A percentile compares a stretch with the other conserved stretches of the same genome.
These are phyloP conservation scores for Sebastes glaucus DNA, from an alignment of 2,797 vertebrate genomes.

Conservation along the genomic window DNA sequence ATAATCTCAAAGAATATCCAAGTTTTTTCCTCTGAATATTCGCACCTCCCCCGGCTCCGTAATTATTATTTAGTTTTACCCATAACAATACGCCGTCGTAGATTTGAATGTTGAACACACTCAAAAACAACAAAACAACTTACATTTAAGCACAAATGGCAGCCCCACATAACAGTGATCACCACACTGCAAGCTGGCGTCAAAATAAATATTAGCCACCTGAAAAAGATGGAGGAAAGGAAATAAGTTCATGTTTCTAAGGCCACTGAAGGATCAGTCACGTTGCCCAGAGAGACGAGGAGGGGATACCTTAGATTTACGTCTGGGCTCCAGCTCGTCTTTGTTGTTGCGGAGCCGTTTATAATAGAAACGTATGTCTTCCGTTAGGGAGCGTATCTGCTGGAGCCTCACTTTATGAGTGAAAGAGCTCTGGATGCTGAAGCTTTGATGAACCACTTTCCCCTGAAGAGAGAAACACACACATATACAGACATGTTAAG, in stretches of 20 bases:
- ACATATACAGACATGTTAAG: neutral
- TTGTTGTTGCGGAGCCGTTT: constrained; percentile 93
- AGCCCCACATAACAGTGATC: constrained; percentile 96
- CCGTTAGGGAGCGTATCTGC: constrained; percentile 92
- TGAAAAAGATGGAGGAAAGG: constrained; percentile 77
- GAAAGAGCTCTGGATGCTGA: constrained; percentile 96
- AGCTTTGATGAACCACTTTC: constrained; percentile 94
- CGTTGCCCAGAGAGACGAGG: neutral
- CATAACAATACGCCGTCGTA: neutral
- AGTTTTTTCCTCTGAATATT: neutral
- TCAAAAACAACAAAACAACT: constrained; percentile 64
- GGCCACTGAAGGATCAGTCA: neutral
- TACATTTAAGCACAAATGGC: constrained; percentile 95
- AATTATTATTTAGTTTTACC: neutral
- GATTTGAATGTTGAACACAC: neutral
- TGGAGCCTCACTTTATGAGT: constrained; percentile 96
- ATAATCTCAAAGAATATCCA: neutral
- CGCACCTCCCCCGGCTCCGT: neutral
- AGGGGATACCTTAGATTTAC: constrained; percentile 91
- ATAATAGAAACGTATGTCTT: constrained; percentile 95
- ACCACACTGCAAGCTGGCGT: constrained; percentile 93
- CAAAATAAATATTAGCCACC: constrained; percentile 99
- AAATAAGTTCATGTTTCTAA: constrained; percentile 10
- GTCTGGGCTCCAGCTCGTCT: constrained; percentile 94
- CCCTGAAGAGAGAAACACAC: constrained; percentile 80